phyloP scores from a whole-genome alignment of 2,113 vertebrate species.

The Irena cyanogastra region DNA sequence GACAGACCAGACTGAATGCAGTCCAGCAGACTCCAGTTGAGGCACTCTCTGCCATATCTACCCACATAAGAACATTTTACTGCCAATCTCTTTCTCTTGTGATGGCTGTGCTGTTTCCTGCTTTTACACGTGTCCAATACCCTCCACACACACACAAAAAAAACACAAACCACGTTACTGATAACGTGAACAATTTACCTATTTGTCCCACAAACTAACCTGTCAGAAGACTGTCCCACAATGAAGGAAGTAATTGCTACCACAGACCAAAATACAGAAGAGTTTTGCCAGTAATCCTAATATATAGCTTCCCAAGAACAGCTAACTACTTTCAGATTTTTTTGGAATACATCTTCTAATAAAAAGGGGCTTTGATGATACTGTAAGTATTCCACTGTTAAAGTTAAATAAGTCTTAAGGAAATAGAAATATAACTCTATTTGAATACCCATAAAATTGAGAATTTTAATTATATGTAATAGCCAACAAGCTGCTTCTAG shows the following conservation, averaged over 20 bases:
- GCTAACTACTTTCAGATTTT: neutral
- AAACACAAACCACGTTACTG: neutral
- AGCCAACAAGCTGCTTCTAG: constrained; percentile 27
- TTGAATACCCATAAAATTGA: constrained; percentile 15
- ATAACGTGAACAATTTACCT: neutral
- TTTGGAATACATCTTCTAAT: constrained; percentile 17
- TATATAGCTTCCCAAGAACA: neutral
- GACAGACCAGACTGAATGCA: neutral
- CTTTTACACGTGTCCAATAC: neutral
- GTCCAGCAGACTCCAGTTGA: neutral
- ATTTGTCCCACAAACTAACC: neutral
- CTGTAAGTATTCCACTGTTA: constrained; percentile 21
- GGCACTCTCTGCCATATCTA: neutral
- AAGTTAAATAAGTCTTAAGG: constrained; percentile 1
- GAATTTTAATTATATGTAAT: constrained; percentile 41
- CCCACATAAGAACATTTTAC: neutral
- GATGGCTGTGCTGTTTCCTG: neutral
- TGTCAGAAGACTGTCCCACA: neutral
- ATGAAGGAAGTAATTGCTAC: neutral
- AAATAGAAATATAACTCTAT: constrained; percentile 30
- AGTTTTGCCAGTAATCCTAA: neutral
- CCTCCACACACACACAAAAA: neutral
- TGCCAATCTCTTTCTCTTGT: neutral
- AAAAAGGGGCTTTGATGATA: constrained; percentile 24
- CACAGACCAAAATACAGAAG: neutral